Evolutionary conservation across 2,113 vertebrate genomes (phyloP).

Genomic region (Syngnathoides biaculeatus): DNA sequence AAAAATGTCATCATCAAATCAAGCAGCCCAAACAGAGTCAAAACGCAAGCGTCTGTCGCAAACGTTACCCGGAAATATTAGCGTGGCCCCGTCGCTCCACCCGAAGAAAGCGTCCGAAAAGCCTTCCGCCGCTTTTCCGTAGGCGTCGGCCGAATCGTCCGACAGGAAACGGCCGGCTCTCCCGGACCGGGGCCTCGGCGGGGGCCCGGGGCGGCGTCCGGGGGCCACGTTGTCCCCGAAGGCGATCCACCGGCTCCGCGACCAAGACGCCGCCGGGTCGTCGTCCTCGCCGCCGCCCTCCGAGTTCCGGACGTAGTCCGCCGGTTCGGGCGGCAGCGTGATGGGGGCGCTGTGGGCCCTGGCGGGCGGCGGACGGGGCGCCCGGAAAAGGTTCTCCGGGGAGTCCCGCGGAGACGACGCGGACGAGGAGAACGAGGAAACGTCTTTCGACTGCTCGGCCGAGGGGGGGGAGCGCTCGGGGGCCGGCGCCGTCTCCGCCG

Average conservation of each 20-base stretch:
- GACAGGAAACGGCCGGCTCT: conserved; percentile 69
- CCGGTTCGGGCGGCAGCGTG: conserved; percentile 51
- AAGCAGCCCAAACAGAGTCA: conserved; percentile 10
- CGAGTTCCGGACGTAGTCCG: conserved; percentile 32
- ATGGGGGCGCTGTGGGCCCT: conserved; percentile 71
- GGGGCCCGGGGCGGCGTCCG: conserved; percentile 45
- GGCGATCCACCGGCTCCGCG: conserved; percentile 79
- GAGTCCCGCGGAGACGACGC: conserved; percentile 69
- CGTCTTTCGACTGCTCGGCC: conserved; percentile 48
- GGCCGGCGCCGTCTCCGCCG: conserved; percentile 65
- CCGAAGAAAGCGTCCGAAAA: conserved; percentile 62
- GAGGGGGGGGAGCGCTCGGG: conserved; percentile 57
- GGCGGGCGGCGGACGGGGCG: conserved; percentile 56
- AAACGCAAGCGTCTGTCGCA: conserved; percentile 24
- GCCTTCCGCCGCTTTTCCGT: conserved; percentile 47
- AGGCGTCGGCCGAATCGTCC: conserved; percentile 70
- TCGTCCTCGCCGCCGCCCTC: conserved; percentile 47
- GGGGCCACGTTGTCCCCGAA: conserved; percentile 72
- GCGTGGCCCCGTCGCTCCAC: conserved; percentile 62
- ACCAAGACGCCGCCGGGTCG: conserved; percentile 63
- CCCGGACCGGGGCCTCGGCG: conserved; percentile 55
- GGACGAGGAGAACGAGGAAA: conserved; percentile 58
- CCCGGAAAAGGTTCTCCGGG: conserved; percentile 68
- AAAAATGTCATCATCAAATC: conserved; percentile 14
- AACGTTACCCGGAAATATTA: conserved; percentile 75